Base-by-base conservation (phyloP, 2,113 vertebrate genomes). In the Cynopterus brachyotis region DNA sequence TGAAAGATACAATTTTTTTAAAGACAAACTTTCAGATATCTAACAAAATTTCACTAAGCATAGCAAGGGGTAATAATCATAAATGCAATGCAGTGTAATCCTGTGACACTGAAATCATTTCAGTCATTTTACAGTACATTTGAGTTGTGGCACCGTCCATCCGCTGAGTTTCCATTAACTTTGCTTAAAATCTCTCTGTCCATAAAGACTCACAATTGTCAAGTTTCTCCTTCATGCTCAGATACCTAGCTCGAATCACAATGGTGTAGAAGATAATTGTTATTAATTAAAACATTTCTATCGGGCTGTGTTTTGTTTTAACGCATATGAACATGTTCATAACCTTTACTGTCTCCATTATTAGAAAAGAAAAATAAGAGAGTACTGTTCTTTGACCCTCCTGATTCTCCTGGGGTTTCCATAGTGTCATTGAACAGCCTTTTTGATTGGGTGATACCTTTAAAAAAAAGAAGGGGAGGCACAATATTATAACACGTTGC, bases 161-260 rank as follows among this genome's bases (percentile, higher is more conserved):
- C 97, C 28, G 35, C 97, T 98, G 97, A 81, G 95, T 98, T 98
- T 97, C 98, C 98, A 98, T 99, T 98, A 98, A 97, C 98, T 97
- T 98, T 72, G 94, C 97, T 93, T 94, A 96, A 98, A 98, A 98
- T 98, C 96, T 97, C 98, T 98, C 55, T 55, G 95, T 97, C 97
- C 32, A 2, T 96, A 88, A 95, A 97, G 97, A 92, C 97, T 96
- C 96, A 9, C 57, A 96, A 97, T 98, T 96, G 97, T 98, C 97
- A 89, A 96, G 97, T 98, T 98, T 99, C 98, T 98, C 98, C 98
- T 99, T 99, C 98, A 99, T 98, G 98, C 98, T 98, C 69, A 89
- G 97, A 53, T 97, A 97, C 70, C 82, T 96, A 96, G 94, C 97
- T 98, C 96, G 98, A 98, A 98, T 98, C 92, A 87, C 98, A 98